These are phyloP conservation scores for Rhagoletis pomonella DNA, from an alignment of 1,140 invertebrate genomes.

Conservation along the genomic window DNA sequence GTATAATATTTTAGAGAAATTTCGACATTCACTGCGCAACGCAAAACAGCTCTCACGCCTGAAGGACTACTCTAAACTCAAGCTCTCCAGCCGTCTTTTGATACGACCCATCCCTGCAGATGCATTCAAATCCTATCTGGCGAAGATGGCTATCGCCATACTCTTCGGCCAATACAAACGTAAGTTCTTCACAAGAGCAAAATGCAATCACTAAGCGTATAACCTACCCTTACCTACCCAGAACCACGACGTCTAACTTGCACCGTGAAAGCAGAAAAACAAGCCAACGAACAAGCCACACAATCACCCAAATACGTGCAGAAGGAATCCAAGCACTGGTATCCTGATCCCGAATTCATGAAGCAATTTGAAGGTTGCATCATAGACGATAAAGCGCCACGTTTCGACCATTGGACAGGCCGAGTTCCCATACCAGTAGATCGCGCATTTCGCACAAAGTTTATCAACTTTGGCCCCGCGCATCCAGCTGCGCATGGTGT, in stretches of 20 bases:
- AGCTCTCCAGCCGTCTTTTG: not conserved
- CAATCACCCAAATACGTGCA: not conserved
- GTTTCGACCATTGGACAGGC: not conserved
- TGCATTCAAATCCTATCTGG: constrained; percentile 22
- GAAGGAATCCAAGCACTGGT: constrained; percentile 58
- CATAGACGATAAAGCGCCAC: constrained; percentile 66
- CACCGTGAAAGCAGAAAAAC: not conserved
- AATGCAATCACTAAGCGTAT: not conserved
- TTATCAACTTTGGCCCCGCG: constrained; percentile 88
- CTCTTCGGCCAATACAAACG: not conserved
- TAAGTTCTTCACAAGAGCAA: not conserved
- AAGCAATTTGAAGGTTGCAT: constrained; percentile 78
- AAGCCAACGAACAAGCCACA: not conserved
- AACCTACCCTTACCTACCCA: not conserved
- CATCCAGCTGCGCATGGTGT: constrained; percentile 92
- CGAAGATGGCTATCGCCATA: not conserved
- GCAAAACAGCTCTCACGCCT: not conserved
- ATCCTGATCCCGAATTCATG: constrained; percentile 76
- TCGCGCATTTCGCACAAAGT: constrained; percentile 78
- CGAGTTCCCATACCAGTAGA: constrained; percentile 71
- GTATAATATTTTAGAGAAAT: constrained; percentile 13
- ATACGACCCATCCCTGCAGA: not conserved
- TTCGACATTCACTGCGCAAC: constrained; percentile 2
- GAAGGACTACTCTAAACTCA: not conserved
- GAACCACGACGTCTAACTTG: constrained; percentile 9